A percentile compares a stretch with the other conserved stretches of the same genome.
Evolutionary conservation across 2,113 vertebrate genomes (phyloP).

Genomic region (Nothoprocta perdicaria): DNA sequence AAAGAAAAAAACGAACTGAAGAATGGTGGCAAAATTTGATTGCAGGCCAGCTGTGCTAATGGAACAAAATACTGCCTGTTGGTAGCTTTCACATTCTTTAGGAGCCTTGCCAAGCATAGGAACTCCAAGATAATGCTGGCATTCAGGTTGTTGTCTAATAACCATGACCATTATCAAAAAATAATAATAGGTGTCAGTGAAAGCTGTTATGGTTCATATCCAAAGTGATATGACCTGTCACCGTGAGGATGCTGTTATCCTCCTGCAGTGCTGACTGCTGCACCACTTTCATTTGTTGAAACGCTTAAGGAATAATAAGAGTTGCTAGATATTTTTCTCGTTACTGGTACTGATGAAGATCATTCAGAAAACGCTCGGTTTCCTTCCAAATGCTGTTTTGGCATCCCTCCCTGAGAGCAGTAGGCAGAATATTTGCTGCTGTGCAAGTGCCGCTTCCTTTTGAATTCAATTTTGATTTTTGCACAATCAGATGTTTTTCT

Average conservation of each 20-base stretch:
- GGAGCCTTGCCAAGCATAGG: not conserved
- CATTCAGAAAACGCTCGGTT: not conserved
- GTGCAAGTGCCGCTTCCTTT: not conserved
- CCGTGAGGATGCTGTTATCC: not conserved
- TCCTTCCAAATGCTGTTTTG: not conserved
- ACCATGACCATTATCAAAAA: not conserved
- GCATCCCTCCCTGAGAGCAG: not conserved
- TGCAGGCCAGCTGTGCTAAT: not conserved
- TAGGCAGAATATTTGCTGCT: not conserved
- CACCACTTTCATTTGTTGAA: not conserved
- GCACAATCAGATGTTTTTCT: not conserved
- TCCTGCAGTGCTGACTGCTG: not conserved
- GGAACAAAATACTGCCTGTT: not conserved
- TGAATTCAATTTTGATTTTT: conserved; percentile 19
- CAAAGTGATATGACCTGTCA: not conserved
- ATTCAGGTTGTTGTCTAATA: not conserved
- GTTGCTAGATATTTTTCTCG: not conserved
- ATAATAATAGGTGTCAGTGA: not conserved
- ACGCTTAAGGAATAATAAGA: not conserved
- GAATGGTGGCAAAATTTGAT: rapidly evolving
- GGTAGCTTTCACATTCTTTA: not conserved
- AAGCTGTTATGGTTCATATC: not conserved
- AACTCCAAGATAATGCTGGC: not conserved
- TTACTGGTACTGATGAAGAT: not conserved
- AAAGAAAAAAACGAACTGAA: not conserved